Percentiles rank a stretch among this genome's conserved stretches.
phyloP scores from a whole-genome alignment of 2,113 vertebrate genomes.

The Brachyhypopomus occidentalis region DNA sequence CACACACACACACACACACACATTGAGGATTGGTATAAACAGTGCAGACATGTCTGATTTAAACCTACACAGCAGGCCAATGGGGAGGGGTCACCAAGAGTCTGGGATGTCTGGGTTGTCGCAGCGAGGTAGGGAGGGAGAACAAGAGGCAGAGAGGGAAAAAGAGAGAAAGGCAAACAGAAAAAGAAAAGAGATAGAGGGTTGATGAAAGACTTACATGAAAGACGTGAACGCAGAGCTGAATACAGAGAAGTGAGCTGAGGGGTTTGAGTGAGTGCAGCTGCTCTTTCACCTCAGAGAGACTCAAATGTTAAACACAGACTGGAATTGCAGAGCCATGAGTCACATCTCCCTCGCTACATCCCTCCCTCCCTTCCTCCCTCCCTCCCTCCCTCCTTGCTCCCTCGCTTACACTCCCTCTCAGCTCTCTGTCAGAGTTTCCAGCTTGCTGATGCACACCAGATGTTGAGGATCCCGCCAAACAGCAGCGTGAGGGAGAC shows the following conservation, averaged over 20 bases:
- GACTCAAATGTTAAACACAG: slow-evolving; percentile 66
- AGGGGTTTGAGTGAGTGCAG: slow-evolving; percentile 57
- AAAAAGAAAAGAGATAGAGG: slow-evolving; percentile 1
- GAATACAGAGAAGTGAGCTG: not conserved
- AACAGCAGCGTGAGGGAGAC: slow-evolving; percentile 2
- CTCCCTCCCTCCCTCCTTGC: not conserved
- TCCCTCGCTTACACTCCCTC: slow-evolving; percentile 1
- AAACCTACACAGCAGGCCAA: slow-evolving; percentile 31
- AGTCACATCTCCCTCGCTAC: slow-evolving; percentile 64
- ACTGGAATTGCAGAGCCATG: slow-evolving; percentile 70
- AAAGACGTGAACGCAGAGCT: too few species aligned
- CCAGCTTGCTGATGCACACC: slow-evolving; percentile 45
- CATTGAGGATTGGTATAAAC: slow-evolving; percentile 58
- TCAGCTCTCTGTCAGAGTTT: slow-evolving; percentile 45
- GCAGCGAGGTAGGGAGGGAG: not conserved
- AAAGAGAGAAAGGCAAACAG: slow-evolving; percentile 2
- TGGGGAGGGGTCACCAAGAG: not conserved
- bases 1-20: slow-evolving; percentile 25
- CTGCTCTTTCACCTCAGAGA: slow-evolving; percentile 53
- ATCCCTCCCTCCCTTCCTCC: slow-evolving; percentile 31
- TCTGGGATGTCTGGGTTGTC: not conserved
- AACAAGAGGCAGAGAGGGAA: not conserved
- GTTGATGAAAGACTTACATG: not conserved
- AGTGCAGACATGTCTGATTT: slow-evolving; percentile 52
- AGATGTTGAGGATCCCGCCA: slow-evolving; percentile 45